These are phyloP conservation scores for cattle (Bos taurus) DNA, from an alignment of 2,113 vertebrate species.

Conservation along the genomic window DNA sequence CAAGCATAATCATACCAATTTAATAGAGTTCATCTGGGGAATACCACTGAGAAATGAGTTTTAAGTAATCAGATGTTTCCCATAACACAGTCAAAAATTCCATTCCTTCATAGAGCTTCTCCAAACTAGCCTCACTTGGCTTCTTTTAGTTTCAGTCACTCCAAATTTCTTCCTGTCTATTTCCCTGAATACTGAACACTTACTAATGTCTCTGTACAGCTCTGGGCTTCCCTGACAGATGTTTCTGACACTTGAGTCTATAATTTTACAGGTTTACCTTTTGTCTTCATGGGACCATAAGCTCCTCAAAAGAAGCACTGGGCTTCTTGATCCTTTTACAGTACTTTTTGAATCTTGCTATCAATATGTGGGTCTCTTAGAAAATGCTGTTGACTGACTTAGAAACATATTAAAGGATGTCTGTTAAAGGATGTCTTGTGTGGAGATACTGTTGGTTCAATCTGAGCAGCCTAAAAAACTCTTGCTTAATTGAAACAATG, in stretches of 20 bases:
- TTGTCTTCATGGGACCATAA: background rate
- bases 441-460: background rate
- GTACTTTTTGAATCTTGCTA: background rate
- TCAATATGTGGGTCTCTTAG: background rate
- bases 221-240: constrained; percentile 33
- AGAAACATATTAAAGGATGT: background rate
- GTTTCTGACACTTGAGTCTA: constrained; percentile 20
- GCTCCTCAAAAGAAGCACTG: background rate
- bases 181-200: background rate
- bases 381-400: background rate
- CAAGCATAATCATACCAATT: background rate
- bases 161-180: constrained; percentile 21
- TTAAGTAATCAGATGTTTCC: constrained; percentile 17
- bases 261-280: background rate
- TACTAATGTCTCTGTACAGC: constrained; percentile 20
- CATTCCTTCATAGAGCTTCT: constrained; percentile 1
- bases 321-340: background rate
- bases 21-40: constrained; percentile 21
- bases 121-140: constrained; percentile 22
- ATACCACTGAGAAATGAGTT: background rate
- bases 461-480: background rate
- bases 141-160: background rate
- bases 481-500: background rate
- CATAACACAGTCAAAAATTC: background rate
- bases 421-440: background rate